Evolutionary conservation across 2,888 invertebrate species (phyloP).

Genomic region (Halictus quadricinctus): DNA sequence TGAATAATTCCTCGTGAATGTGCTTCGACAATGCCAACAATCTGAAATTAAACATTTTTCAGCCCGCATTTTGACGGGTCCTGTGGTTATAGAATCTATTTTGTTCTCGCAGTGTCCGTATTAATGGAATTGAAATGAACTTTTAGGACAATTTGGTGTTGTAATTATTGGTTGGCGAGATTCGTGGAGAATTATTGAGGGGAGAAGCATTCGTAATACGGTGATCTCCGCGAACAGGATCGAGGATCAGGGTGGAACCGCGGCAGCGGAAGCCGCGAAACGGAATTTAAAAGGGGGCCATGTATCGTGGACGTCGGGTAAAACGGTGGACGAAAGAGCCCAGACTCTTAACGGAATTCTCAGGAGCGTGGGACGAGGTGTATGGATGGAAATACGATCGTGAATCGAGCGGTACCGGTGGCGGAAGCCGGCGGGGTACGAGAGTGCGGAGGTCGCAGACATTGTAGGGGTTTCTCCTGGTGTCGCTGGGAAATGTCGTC

Average conservation of each 20-base stretch:
- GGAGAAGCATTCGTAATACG: background rate
- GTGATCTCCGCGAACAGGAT: conserved; percentile 17
- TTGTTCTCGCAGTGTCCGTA: too few species aligned
- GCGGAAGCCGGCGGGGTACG: conserved; percentile 46
- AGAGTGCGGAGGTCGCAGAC: conserved; percentile 58
- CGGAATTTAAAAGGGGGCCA: conserved; percentile 56
- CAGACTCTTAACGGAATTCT: conserved; percentile 54
- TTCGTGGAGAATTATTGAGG: background rate
- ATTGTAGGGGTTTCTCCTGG: conserved; percentile 64
- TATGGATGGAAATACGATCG: conserved; percentile 68
- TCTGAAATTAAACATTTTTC: too few species aligned
- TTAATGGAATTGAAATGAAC: too few species aligned
- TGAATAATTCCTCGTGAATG: too few species aligned
- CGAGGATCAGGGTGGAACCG: conserved; percentile 9
- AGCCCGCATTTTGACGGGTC: too few species aligned
- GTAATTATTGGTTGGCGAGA: background rate
- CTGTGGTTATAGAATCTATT: too few species aligned
- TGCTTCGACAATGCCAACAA: too few species aligned
- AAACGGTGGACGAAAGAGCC: conserved; percentile 48
- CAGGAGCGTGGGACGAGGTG: conserved; percentile 49
- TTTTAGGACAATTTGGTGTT: background rate
- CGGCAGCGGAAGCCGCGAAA: conserved; percentile 31
- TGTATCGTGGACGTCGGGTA: conserved; percentile 48
- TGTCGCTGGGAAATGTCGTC: conserved; percentile 73
- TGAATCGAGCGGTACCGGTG: conserved; percentile 42